A percentile compares a stretch with the other conserved stretches of the same genome.
Conservation (phyloP, 1,140 invertebrate genomes). For the Drosophila rufa region DNA sequence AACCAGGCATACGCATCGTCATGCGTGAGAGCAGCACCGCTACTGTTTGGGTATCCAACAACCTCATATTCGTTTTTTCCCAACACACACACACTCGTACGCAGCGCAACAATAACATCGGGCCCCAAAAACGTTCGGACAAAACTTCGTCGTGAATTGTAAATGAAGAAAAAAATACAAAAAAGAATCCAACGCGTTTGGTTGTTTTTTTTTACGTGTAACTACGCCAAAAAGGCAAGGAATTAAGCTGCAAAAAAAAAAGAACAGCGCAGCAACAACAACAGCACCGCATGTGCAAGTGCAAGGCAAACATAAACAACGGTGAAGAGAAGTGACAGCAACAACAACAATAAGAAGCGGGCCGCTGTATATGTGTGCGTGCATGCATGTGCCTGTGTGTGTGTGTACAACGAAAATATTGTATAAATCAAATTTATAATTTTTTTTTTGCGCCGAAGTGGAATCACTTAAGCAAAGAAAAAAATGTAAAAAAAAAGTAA, state of each 20-base stretch:
- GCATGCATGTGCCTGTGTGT: conserved; percentile 25
- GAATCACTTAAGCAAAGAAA: conserved; percentile 5
- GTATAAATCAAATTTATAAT: conserved; percentile 45
- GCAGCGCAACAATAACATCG: conserved; percentile 71
- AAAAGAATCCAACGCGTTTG: conserved; percentile 57
- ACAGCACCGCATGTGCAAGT: conserved; percentile 72
- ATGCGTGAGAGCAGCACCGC: conserved; percentile 45
- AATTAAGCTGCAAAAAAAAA: conserved; percentile 70
- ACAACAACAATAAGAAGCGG: conserved; percentile 48
- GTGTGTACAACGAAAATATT: conserved; percentile 53
- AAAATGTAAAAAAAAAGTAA: conserved; percentile 16
- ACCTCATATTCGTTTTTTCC: conserved; percentile 44
- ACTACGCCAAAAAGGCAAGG: conserved; percentile 70
- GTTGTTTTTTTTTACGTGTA: conserved; percentile 61
- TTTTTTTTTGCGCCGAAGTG: conserved; percentile 48
- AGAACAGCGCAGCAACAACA: conserved; percentile 59
- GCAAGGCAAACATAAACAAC: conserved; percentile 80
- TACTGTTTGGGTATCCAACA: conserved; percentile 13
- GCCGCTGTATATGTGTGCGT: conserved; percentile 24
- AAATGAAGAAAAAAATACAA: conserved; percentile 71
- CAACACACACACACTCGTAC: conserved; percentile 48
- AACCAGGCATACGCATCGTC: not conserved
- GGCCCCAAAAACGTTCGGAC: conserved; percentile 66
- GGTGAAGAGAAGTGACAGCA: conserved; percentile 49
- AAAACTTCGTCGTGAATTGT: conserved; percentile 79